Evolutionary conservation across 2,797 vertebrate genomes (phyloP).

Genomic region (Xenentodon cancila): DNA sequence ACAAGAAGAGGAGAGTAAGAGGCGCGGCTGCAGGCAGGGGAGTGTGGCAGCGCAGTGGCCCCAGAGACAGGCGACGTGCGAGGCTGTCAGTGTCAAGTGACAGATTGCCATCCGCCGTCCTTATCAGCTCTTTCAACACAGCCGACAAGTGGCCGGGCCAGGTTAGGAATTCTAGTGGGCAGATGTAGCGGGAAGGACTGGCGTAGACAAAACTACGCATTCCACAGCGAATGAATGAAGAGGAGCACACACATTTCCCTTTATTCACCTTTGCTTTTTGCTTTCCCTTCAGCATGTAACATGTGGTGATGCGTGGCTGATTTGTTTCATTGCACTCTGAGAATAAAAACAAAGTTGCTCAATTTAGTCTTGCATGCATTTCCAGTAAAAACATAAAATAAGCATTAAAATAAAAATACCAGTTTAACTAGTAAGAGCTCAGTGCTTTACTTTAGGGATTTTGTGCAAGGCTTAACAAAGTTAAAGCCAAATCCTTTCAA

Average conservation of each 20-base stretch:
- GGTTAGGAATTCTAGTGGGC: slow-evolving; percentile 27
- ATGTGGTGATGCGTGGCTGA: slow-evolving; percentile 1
- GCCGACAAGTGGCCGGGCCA: slow-evolving; percentile 44
- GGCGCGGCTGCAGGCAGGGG: slow-evolving; percentile 60
- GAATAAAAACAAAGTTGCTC: slow-evolving; percentile 21
- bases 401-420: slow-evolving; percentile 5
- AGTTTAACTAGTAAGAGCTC: slow-evolving; percentile 11
- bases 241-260: slow-evolving; percentile 4
- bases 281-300: slow-evolving; percentile 3
- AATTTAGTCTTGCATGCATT: slow-evolving; percentile 9
- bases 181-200: slow-evolving; percentile 14
- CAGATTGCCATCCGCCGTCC: slow-evolving; percentile 70
- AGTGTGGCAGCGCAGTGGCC: slow-evolving; percentile 46
- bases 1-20: slow-evolving; percentile 31
- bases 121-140: slow-evolving; percentile 69
- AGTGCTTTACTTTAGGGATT: neutral
- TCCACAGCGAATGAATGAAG: neutral
- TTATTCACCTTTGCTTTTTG: neutral
- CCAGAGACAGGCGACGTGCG: slow-evolving; percentile 50
- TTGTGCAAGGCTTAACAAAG: neutral
- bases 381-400: slow-evolving; percentile 38
- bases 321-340: slow-evolving; percentile 9
- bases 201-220: slow-evolving; percentile 15
- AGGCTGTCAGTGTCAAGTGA: slow-evolving; percentile 68
- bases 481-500: slow-evolving; percentile 1